Evolutionary conservation across 1,140 invertebrate genomes (phyloP), one percentile per base, ranked within the genome.

Genomic region (Anagrus nilaparvatae): DNA sequence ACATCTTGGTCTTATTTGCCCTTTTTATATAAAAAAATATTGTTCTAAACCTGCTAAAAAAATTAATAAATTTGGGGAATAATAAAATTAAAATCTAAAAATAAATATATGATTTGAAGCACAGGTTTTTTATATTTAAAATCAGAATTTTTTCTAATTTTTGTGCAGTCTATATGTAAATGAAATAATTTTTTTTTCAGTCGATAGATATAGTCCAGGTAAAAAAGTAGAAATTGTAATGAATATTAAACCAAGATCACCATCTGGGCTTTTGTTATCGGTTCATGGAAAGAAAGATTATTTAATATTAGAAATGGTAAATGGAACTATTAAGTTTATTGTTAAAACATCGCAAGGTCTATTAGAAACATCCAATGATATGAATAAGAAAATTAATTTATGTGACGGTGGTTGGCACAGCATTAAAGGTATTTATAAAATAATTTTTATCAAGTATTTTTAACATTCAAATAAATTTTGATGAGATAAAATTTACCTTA

Each of bases 391-490:
- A 21, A 77, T 82, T 58, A 75, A 77, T 20, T 73, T 91, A 19
- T 97, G 94, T 60, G 90, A 98, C 70, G 93, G 94, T 23, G 72
- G 88, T 20, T 97, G 93, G 91, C 93, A 97, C 58, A 81, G 70
- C 12, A 84, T 96, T 52, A 71, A 81, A 72, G 84, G 88, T 92
- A 61, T 30, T 12, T 30, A 40, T 21, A 30, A 13, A 5, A 5
- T 16, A 24, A 3, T 24, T 19, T 14, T n/a, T 24, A 14, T 16
- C 17, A 40, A 40, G 16, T 19, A 24, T 25, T 29, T 18, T 30
- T 30, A 30, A 30, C 13, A 16, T 16, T 4, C 2, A 14, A 23
- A 36, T 35, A 35, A 35, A 24, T 35, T 24, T n/a, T n/a, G n/a
- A n/a, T n/a, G 49, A 19, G 29, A 25, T 41, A 27, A 20, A 20